Percentiles rank a stretch among this genome's conserved stretches.
These are phyloP conservation scores for Chaenogobius annularis DNA, from an alignment of 2,113 vertebrate species.

Conservation along the genomic window DNA sequence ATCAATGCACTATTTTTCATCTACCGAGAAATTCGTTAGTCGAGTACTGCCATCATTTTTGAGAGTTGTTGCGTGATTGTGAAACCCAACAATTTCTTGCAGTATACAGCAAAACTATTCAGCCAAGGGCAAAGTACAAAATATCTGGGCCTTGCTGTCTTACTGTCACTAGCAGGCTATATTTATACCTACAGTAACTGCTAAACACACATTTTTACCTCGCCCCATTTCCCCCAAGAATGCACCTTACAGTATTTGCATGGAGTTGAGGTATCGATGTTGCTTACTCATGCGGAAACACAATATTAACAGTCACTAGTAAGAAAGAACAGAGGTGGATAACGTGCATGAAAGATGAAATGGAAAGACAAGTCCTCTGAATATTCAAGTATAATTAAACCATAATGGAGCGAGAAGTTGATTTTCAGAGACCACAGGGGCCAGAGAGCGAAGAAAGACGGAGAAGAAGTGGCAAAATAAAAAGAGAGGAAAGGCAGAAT, in stretches of 20 bases:
- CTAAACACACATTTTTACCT: neutral
- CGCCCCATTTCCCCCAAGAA: neutral
- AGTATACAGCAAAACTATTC: neutral
- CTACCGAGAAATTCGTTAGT: too few species aligned
- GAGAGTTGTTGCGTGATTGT: neutral
- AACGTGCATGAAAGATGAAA: slow-evolving; percentile 24
- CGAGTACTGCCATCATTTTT: too few species aligned
- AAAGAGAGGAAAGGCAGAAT: slow-evolving; percentile 11
- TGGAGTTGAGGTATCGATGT: neutral
- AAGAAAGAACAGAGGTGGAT: neutral
- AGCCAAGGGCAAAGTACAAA: neutral
- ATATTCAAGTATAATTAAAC: slow-evolving; percentile 65
- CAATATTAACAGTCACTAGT: neutral
- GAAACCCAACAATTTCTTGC: neutral
- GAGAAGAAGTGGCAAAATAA: slow-evolving; percentile 17
- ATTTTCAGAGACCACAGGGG: slow-evolving; percentile 37
- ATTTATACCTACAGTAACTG: neutral
- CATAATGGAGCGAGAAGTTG: slow-evolving; percentile 48
- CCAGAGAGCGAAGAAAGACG: slow-evolving; percentile 28
- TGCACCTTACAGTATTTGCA: neutral
- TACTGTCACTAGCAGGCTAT: neutral
- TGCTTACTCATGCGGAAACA: neutral
- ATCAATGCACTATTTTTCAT: too few species aligned
- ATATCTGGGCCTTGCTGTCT: neutral
- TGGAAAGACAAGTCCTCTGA: slow-evolving; percentile 18